Evolutionary conservation across 2,797 vertebrate genomes (phyloP).

Genomic region (Poeciliopsis paucimaculata): DNA sequence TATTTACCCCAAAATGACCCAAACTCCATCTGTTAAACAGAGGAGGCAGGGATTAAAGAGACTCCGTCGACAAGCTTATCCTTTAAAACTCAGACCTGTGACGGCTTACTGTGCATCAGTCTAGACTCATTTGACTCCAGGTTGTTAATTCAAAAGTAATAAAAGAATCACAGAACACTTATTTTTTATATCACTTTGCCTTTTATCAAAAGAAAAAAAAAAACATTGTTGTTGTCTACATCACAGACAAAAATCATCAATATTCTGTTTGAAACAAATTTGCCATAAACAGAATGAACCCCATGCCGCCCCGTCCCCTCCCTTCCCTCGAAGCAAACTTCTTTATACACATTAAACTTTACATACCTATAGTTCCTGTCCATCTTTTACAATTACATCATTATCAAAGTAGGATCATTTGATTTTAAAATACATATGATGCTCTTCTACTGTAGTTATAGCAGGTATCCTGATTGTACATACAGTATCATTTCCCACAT

Average conservation of each 20-base stretch:
- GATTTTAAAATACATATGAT: slow-evolving; percentile 81
- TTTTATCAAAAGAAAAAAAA: slow-evolving; percentile 72
- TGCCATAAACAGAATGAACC: slow-evolving; percentile 75
- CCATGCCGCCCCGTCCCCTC: slow-evolving; percentile 64
- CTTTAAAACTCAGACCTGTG: slow-evolving; percentile 47
- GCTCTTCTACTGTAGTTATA: slow-evolving; percentile 76
- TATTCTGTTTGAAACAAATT: slow-evolving; percentile 79
- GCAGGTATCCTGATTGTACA: slow-evolving; percentile 82
- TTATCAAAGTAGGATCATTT: slow-evolving; percentile 83
- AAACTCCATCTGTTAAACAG: slow-evolving; percentile 69
- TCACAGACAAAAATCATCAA: slow-evolving; percentile 87
- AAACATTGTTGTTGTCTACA: slow-evolving; percentile 86
- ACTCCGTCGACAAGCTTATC: slow-evolving; percentile 62
- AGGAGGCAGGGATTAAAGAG: slow-evolving; percentile 65
- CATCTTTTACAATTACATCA: slow-evolving; percentile 79
- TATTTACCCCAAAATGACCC: slow-evolving; percentile 33
- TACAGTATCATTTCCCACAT: slow-evolving; percentile 80
- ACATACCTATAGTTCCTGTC: slow-evolving; percentile 75
- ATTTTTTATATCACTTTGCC: slow-evolving; percentile 68
- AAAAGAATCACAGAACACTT: slow-evolving; percentile 46
- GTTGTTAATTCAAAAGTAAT: slow-evolving; percentile 7
- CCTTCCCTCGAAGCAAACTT: slow-evolving; percentile 65
- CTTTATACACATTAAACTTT: slow-evolving; percentile 82
- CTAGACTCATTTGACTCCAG: slow-evolving; percentile 45
- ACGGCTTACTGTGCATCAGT: slow-evolving; percentile 49